Evolutionary conservation across 2,888 invertebrate genomes (phyloP).

Genomic region (Tenthredo distinguenda): DNA sequence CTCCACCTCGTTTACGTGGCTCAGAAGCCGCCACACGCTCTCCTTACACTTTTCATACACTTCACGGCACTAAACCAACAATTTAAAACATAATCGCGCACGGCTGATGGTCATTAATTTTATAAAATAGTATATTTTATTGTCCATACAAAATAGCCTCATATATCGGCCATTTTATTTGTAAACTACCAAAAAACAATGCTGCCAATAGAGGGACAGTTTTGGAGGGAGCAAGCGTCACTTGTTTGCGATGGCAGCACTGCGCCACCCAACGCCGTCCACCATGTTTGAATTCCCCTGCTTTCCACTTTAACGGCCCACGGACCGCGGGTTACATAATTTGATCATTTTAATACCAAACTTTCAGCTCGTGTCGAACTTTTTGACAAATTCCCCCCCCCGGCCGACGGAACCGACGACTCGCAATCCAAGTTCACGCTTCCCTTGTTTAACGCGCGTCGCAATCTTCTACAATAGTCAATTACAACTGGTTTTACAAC

Average conservation of each 20-base stretch:
- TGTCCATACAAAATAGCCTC: conserved; percentile 76
- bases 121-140: conserved; percentile 70
- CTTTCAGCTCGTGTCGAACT: background rate
- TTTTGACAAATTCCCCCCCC: conserved; percentile 20
- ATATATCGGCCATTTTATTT: conserved; percentile 78
- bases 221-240: conserved; percentile 74
- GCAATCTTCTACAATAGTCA: conserved; percentile 14
- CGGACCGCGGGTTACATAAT: background rate
- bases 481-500: conserved; percentile 61
- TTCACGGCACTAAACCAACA: conserved; percentile 58
- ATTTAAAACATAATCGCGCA: conserved; percentile 64
- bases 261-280: conserved; percentile 66
- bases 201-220: conserved; percentile 73
- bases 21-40: conserved; percentile 62
- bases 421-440: conserved; percentile 18
- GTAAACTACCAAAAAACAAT: conserved; percentile 77
- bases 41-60: conserved; percentile 60
- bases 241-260: conserved; percentile 72
- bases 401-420: no score
- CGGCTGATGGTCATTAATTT: conserved; percentile 71
- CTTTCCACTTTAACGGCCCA: background rate
- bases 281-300: conserved; percentile 65
- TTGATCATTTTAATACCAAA: conserved; percentile 23
- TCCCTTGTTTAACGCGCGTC: background rate
- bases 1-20: conserved; percentile 70